Evolutionary conservation across 2,113 vertebrate species (phyloP).

Genomic region (Alaudala cheleensis): DNA sequence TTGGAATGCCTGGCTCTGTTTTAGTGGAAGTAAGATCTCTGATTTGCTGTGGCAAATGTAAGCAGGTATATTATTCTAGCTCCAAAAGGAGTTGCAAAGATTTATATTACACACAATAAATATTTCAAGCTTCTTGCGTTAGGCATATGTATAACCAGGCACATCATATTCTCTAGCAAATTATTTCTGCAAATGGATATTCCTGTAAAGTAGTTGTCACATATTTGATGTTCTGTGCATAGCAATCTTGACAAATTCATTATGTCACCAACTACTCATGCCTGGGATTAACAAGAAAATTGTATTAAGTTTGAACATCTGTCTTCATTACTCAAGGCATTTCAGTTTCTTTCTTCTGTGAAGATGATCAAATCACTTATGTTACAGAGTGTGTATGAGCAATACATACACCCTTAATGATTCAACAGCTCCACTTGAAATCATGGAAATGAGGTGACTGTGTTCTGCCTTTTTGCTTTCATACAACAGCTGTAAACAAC

Average conservation of each 20-base stretch:
- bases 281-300: constrained; percentile 80
- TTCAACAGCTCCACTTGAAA: background rate
- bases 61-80: background rate
- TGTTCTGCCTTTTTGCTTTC: background rate
- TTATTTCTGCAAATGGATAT: constrained; percentile 32
- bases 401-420: background rate
- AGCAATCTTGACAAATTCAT: constrained; percentile 85
- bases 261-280: constrained; percentile 78
- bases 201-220: background rate
- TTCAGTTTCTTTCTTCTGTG: background rate
- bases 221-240: constrained; percentile 51
- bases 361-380: background rate
- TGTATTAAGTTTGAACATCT: constrained; percentile 67
- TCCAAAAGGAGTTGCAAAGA: background rate
- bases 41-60: constrained; percentile 82
- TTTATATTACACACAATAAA: background rate
- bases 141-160: background rate
- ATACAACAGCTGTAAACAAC: background rate
- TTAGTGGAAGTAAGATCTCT: constrained; percentile 83
- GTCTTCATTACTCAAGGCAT: background rate
- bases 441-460: background rate
- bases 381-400: background rate
- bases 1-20: constrained; percentile 79
- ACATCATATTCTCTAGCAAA: constrained; percentile 4
- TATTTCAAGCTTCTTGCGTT: background rate